Conservation (phyloP, 2,888 invertebrate species). For the Steromphala cineraria region DNA sequence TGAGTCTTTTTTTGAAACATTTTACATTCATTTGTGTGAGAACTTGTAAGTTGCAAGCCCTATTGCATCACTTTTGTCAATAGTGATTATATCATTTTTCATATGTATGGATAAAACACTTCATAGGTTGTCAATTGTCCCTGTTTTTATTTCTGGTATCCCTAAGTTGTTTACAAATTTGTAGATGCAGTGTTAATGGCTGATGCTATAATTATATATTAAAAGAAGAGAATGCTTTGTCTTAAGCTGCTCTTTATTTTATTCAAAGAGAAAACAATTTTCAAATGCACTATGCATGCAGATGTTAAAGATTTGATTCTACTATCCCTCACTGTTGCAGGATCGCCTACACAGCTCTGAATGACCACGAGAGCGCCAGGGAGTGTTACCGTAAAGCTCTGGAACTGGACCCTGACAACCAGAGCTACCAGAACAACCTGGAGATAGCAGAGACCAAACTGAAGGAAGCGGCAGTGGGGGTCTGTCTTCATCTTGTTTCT, state of each 20-base stretch:
- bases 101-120: background rate
- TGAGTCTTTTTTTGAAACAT: conserved; percentile 60
- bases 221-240: no score
- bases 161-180: no score
- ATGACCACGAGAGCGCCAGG: conserved; percentile 88
- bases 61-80: background rate
- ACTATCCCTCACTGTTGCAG: conserved; percentile 47
- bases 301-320: no score
- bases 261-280: no score
- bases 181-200: no score
- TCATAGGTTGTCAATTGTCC: background rate
- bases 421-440: conserved; percentile 91
- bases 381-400: conserved; percentile 91
- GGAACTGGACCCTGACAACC: conserved; percentile 93
- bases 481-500: conserved; percentile 24
- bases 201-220: no score
- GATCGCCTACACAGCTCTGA: conserved; percentile 77
- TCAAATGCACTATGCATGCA: no score
- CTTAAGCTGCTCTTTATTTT: no score
- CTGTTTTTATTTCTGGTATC: no score
- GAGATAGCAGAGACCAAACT: conserved; percentile 86
- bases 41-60: background rate
- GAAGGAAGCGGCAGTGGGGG: conserved; percentile 66
- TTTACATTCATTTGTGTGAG: background rate
- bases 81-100: background rate